Evolutionary conservation across 2,113 vertebrate species (phyloP).

Genomic region (Sander vitreus): DNA sequence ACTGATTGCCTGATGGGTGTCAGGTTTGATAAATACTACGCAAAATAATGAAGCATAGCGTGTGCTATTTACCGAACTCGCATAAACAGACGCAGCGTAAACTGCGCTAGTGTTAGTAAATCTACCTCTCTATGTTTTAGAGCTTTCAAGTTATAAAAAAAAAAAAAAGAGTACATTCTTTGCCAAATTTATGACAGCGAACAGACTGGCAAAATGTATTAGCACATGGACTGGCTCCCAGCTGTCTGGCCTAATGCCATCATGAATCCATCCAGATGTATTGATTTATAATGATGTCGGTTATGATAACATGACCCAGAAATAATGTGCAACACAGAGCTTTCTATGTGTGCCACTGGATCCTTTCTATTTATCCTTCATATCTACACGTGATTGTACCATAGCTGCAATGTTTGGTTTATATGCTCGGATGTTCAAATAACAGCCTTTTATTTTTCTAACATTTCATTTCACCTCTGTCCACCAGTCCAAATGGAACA

Average conservation of each 20-base stretch:
- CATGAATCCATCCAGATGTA: conserved; percentile 59
- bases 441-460: background rate
- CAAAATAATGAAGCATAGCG: too few species aligned
- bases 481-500: background rate
- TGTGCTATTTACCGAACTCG: too few species aligned
- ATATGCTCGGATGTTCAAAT: background rate
- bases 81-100: too few species aligned
- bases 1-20: too few species aligned
- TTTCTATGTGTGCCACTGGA: conserved; percentile 8
- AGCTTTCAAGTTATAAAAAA: background rate
- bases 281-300: conserved; percentile 61
- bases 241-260: conserved; percentile 54
- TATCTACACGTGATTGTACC: background rate
- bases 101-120: too few species aligned
- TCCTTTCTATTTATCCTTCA: conserved; percentile 33
- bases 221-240: conserved; percentile 54
- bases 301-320: conserved; percentile 39
- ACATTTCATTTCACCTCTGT: conserved; percentile 9
- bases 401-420: background rate
- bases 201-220: conserved; percentile 53
- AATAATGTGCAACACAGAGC: conserved; percentile 25
- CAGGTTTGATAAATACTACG: too few species aligned
- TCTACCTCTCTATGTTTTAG: too few species aligned
- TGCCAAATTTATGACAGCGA: conserved; percentile 54
- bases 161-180: conserved; percentile 26